Base-by-base conservation (phyloP, 1,140 invertebrate genomes). In the Heliconius hewitsoni region DNA sequence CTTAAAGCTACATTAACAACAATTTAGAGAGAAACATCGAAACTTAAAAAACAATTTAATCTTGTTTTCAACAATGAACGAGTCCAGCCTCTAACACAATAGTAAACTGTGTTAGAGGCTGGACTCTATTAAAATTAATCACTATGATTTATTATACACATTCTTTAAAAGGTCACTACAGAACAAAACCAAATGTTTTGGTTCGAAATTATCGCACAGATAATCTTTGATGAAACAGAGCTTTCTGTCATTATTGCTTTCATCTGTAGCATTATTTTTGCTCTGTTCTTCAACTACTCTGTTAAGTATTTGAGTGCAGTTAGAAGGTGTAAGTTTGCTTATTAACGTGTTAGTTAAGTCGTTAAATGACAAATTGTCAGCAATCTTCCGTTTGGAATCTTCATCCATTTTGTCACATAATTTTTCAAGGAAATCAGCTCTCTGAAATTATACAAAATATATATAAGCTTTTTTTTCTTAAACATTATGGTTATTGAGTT, bases 91-190 rank as follows among this genome's bases (percentile, higher is more conserved):
- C 76, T 34, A 42, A 73, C 70, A 72, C 5, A 55, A 78, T 72
- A 37, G 34, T 73, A 60, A 73, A 57, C n/a, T 23, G 76, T 23
- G 23, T 23, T 23, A 23, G 23, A 23, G 23, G 23, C 23, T 23
- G 23, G 23, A 23, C 23, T 23, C 55, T 66, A 66, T 30, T 16
- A 11, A 13, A 16, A 66, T 30, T 66, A 3, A 30, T 66, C 23
- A 57, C 70, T 73, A 76, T 34, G 81, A 74, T 70, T 86, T 87
- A 46, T 89, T 84, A 78, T 89, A 82, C 34, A 88, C 78, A 66
- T 84, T 89, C 70, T 85, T 86, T 79, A 94, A 84, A 60, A 94
- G 74, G 13, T 92, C 81, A 82, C 87, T 92, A 84, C 91, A 93
- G 37, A 93, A 89, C 50, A 88, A 73, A 78, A 92, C 84, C 50